These are phyloP conservation scores for Ophthalmolycus amberensis DNA, from an alignment of 2,113 vertebrate species.

Conservation along the genomic window DNA sequence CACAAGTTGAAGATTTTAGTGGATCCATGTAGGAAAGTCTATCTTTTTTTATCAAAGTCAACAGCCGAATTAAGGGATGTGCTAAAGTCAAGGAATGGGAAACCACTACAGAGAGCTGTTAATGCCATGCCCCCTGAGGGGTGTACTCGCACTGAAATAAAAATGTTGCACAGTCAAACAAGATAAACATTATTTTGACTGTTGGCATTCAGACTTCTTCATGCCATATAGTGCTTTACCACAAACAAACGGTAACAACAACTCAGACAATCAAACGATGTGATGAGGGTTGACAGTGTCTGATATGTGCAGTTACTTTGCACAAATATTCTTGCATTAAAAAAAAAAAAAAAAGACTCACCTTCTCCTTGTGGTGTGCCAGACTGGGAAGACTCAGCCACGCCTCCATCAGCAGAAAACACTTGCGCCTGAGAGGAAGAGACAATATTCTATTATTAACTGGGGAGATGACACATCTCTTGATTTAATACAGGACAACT, in stretches of 20 bases:
- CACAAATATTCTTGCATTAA: not conserved
- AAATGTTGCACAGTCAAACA: not conserved
- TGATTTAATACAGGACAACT: not conserved
- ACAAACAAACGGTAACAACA: not conserved
- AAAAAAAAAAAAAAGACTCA: slow-evolving; percentile 59
- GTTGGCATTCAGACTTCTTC: not conserved
- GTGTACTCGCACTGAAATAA: too few relatives aligned
- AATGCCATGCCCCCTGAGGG: too few relatives aligned
- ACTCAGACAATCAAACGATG: not conserved
- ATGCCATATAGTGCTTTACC: not conserved
- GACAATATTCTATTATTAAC: not conserved
- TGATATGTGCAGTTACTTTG: not conserved
- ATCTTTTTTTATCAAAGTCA: too few relatives aligned
- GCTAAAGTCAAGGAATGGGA: too few relatives aligned
- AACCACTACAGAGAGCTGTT: too few relatives aligned
- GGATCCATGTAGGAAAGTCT: too few relatives aligned
- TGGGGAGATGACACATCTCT: not conserved
- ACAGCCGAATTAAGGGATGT: too few relatives aligned
- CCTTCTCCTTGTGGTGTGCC: slow-evolving; percentile 92
- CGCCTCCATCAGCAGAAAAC: slow-evolving; percentile 90
- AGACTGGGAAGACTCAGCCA: slow-evolving; percentile 88
- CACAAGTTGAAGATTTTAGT: too few relatives aligned
- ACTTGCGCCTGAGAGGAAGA: slow-evolving; percentile 87
- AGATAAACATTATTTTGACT: not conserved
- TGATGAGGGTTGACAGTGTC: not conserved